These are phyloP conservation scores for Lonchura striata DNA, from an alignment of 2,113 vertebrate species.

Conservation along the genomic window DNA sequence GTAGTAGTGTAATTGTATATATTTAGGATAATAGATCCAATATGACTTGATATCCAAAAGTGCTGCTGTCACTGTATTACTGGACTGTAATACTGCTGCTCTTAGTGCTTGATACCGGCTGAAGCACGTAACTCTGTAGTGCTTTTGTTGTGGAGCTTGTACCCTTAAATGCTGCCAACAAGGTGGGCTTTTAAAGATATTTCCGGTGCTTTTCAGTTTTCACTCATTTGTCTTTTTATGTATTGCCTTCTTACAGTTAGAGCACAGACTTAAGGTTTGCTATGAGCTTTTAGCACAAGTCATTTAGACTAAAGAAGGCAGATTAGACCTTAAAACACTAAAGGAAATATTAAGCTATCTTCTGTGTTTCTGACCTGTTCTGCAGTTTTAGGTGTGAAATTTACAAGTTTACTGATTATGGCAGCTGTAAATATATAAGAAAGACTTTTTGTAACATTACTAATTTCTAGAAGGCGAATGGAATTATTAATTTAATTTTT, in stretches of 20 bases:
- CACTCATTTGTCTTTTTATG: neutral
- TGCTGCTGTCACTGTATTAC: neutral
- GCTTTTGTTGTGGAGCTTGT: fast-evolving
- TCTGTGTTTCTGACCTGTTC: neutral
- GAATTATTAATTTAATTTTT: neutral
- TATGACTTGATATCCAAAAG: neutral
- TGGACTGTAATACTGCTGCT: neutral
- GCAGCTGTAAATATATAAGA: neutral
- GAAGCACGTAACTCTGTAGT: fast-evolving
- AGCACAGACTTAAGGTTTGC: neutral
- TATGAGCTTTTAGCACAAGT: neutral
- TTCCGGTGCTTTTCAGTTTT: neutral
- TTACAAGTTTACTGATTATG: neutral
- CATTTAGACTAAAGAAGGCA: neutral
- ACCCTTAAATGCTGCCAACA: neutral
- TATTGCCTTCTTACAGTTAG: neutral
- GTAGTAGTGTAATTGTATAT: neutral
- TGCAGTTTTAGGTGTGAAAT: neutral
- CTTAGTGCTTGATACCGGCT: neutral
- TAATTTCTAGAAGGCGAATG: neutral
- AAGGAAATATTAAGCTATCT: neutral
- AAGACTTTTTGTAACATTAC: neutral
- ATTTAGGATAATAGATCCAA: neutral
- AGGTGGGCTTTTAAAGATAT: neutral
- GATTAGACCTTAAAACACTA: neutral